phyloP scores from a whole-genome alignment of 92 coral and sea anemone genomes.

The Zoanthus sansibaricus region DNA sequence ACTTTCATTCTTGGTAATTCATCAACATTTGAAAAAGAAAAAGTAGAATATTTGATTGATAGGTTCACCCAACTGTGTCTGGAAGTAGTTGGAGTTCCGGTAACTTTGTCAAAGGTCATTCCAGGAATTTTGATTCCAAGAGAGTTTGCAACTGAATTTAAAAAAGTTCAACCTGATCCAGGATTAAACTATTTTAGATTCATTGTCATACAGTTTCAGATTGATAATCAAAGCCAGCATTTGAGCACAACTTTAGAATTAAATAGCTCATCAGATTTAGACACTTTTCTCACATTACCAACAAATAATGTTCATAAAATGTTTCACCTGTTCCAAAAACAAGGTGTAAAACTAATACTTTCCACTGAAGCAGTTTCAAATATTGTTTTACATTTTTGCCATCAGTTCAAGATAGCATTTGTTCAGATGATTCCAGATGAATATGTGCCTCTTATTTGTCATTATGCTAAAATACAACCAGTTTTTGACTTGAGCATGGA shows the following conservation, averaged over 20 bases:
- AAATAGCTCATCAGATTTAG: constrained; percentile 37
- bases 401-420: constrained; percentile 78
- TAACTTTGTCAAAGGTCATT: constrained; percentile 67
- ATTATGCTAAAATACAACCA: constrained; percentile 65
- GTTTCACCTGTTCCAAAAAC: constrained; percentile 56
- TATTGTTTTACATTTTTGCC: constrained; percentile 80
- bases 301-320: constrained; percentile 46
- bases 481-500: constrained; percentile 54
- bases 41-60: constrained; percentile 69
- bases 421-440: constrained; percentile 86
- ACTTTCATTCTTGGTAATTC: constrained; percentile 57
- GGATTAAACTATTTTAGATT: constrained; percentile 58
- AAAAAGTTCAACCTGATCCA: constrained; percentile 37
- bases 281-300: constrained; percentile 61
- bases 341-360: constrained; percentile 71
- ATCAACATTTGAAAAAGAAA: constrained; percentile 50
- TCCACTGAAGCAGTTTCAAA: constrained; percentile 74
- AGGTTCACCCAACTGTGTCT: constrained; percentile 73
- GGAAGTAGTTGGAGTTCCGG: constrained; percentile 80
- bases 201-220: constrained; percentile 68
- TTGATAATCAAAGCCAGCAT: constrained; percentile 55
- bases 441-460: constrained; percentile 68
- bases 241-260: constrained; percentile 58
- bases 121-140: constrained; percentile 89
- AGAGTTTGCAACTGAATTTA: constrained; percentile 73